phyloP scores from a whole-genome alignment of 2,797 vertebrate species.

The Artibeus lituratus region DNA sequence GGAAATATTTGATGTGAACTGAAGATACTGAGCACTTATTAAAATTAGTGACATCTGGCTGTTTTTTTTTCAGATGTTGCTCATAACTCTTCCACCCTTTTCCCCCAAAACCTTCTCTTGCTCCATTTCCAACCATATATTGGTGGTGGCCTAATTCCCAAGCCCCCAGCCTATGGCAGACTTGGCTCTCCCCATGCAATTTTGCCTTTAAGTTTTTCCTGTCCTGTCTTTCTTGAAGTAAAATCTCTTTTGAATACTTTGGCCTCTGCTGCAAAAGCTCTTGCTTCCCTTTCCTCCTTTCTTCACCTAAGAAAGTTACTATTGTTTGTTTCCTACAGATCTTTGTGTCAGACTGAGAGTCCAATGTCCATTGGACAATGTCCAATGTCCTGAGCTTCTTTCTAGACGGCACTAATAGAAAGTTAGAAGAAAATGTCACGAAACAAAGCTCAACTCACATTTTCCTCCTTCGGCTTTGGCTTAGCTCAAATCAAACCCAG shows the following conservation, averaged over 20 bases:
- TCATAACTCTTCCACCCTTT: background rate
- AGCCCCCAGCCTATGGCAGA: background rate
- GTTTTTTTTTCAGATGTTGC: background rate
- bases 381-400: background rate
- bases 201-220: background rate
- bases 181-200: background rate
- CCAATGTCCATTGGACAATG: no score
- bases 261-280: background rate
- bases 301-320: background rate
- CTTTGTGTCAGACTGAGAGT: background rate
- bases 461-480: background rate
- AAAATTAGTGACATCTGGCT: slow-evolving; percentile 39
- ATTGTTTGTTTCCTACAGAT: background rate
- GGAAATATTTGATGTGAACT: background rate
- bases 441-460: background rate
- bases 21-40: background rate
- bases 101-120: background rate
- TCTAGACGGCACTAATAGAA: background rate
- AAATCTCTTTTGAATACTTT: background rate
- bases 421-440: background rate
- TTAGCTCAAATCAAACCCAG: background rate
- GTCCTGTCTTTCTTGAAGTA: background rate
- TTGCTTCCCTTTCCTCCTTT: background rate
- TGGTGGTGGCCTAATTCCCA: background rate
- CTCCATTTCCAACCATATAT: background rate